Evolutionary conservation across 1,140 invertebrate species (phyloP).

Genomic region (Alviniconcha marisindica): DNA sequence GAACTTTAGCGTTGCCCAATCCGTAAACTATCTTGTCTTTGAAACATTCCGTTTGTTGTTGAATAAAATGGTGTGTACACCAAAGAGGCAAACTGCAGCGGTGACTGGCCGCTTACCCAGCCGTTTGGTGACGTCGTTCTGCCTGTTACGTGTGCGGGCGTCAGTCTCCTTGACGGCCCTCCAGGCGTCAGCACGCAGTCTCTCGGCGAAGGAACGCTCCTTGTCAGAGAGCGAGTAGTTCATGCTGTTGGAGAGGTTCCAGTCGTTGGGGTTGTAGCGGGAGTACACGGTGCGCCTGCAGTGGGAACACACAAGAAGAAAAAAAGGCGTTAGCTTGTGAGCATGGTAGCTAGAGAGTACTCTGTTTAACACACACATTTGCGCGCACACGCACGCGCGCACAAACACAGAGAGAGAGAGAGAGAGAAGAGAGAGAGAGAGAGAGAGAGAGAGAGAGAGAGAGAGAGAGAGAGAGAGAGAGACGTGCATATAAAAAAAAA

Average conservation of each 20-base stretch:
- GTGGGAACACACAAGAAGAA: background rate
- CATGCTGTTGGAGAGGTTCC: slow-evolving; percentile 90
- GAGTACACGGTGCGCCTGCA: slow-evolving; percentile 74
- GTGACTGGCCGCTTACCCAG: slow-evolving; percentile 60
- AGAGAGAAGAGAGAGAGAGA: background rate
- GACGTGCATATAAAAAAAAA: background rate
- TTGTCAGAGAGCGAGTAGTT: slow-evolving; percentile 91
- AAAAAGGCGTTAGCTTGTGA: background rate
- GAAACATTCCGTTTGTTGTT: too few relatives aligned
- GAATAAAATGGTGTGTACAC: too few relatives aligned
- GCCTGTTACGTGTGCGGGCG: slow-evolving; percentile 73
- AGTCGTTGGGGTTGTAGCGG: slow-evolving; percentile 90
- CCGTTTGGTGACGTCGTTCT: slow-evolving; percentile 74
- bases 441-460: background rate
- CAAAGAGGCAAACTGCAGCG: background rate
- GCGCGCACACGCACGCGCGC: too few relatives aligned
- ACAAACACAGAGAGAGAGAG: too few relatives aligned
- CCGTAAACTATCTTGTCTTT: too few relatives aligned
- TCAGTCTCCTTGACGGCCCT: slow-evolving; percentile 75
- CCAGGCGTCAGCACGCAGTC: slow-evolving; percentile 75
- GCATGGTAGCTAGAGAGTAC: too few relatives aligned
- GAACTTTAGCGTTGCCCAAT: too few relatives aligned
- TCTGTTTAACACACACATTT: background rate
- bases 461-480: background rate
- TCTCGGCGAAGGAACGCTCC: slow-evolving; percentile 88